phyloP scores from a whole-genome alignment of 2,797 vertebrate species.

The Chaunax sp. region DNA sequence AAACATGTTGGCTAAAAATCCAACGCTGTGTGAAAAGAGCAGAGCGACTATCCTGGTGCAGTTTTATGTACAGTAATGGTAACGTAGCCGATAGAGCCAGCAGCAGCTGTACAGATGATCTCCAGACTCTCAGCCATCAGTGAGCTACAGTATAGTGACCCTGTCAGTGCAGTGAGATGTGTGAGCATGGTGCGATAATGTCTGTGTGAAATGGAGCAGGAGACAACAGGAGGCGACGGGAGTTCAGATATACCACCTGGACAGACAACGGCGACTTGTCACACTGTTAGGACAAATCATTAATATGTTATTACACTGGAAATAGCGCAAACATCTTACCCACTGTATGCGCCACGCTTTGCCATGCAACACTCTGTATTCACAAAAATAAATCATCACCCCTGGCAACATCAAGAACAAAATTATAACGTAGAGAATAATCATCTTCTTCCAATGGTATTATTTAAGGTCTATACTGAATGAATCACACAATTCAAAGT shows the following conservation, averaged over 20 bases:
- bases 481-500: constrained; percentile 74
- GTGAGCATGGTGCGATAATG: not conserved
- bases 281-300: constrained; percentile 54
- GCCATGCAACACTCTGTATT: constrained; percentile 63
- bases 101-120: no score
- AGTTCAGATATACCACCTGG: constrained; percentile 23
- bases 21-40: no score
- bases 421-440: not conserved
- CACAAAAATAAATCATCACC: constrained; percentile 53
- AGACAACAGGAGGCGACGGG: not conserved
- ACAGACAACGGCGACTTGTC: constrained; percentile 30
- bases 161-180: not conserved
- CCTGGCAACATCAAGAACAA: constrained; percentile 20
- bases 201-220: not conserved
- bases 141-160: not conserved
- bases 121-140: not conserved
- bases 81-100: no score
- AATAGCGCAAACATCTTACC: constrained; percentile 50
- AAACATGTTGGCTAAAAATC: no score
- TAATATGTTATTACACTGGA: constrained; percentile 54
- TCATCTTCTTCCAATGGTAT: constrained; percentile 17
- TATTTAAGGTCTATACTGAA: constrained; percentile 47
- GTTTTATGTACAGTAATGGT: no score
- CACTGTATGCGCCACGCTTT: constrained; percentile 42
- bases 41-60: no score